A percentile compares a stretch with the other conserved stretches of the same genome.
These are phyloP conservation scores for Seriola rivoliana DNA, from an alignment of 2,113 vertebrate species.

Conservation along the genomic window DNA sequence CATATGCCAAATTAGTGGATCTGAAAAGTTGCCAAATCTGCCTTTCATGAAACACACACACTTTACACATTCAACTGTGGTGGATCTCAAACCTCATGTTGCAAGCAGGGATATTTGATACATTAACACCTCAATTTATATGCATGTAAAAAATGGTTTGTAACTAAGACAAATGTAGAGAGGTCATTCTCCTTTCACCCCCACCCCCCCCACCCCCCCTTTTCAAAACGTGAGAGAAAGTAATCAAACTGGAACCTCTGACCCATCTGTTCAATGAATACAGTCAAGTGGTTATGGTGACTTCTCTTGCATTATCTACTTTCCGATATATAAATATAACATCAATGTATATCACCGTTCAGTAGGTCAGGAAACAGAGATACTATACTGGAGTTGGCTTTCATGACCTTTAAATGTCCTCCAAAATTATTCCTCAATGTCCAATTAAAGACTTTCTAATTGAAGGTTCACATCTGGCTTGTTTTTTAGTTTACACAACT, in stretches of 20 bases:
- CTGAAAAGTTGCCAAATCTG: conserved; percentile 24
- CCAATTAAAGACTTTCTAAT: conserved; percentile 8
- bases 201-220: no score
- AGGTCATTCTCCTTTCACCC: neutral
- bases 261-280: neutral
- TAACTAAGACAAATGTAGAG: neutral
- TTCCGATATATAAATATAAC: neutral
- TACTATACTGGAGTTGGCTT: neutral
- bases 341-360: neutral
- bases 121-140: neutral
- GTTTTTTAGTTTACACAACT: conserved; percentile 6
- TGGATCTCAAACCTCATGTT: neutral
- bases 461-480: conserved; percentile 15
- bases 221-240: neutral
- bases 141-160: neutral
- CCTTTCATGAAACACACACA: neutral
- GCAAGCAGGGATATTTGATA: neutral
- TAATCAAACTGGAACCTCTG: neutral
- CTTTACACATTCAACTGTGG: neutral
- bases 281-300: neutral
- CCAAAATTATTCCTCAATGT: neutral
- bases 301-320: neutral
- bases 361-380: neutral
- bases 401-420: neutral
- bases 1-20: conserved; percentile 6